Conservation (phyloP, 1,140 invertebrate genomes). For the Aphidius ervi region DNA sequence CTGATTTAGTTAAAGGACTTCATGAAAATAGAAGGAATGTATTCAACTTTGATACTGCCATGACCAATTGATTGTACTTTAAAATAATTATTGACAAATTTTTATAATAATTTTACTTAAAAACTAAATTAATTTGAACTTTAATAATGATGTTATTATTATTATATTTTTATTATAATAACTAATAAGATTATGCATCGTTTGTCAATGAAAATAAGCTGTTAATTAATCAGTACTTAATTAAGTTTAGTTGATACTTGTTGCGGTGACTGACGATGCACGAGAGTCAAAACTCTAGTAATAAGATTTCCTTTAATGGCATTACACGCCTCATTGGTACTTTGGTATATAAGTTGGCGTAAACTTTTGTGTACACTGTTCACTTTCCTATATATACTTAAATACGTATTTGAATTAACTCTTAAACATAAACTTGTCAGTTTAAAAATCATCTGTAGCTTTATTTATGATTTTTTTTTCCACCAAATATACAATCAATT, state of each 20-base stretch:
- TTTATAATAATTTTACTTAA: too few species aligned
- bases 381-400: conserved; percentile 44
- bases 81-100: too few species aligned
- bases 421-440: neutral
- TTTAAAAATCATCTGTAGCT: too few species aligned
- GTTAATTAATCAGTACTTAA: conserved; percentile 45
- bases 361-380: conserved; percentile 14
- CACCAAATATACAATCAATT: conserved; percentile 35
- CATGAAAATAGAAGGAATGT: too few species aligned
- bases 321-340: conserved; percentile 55
- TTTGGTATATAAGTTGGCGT: conserved; percentile 46
- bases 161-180: too few species aligned
- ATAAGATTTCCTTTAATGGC: conserved; percentile 54
- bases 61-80: too few species aligned
- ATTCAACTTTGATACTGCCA: too few species aligned
- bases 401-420: conserved; percentile 16
- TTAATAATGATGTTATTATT: too few species aligned
- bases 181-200: conserved; percentile 9
- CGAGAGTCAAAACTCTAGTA: conserved; percentile 39
- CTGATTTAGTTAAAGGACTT: too few species aligned
- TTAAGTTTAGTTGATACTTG: conserved; percentile 44
- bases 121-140: too few species aligned
- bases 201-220: conserved; percentile 30
- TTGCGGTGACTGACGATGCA: conserved; percentile 35
- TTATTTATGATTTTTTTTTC: too few species aligned